These are phyloP conservation scores for Carlito syrichta DNA, from an alignment of 2,113 vertebrate species.

Conservation along the genomic window DNA sequence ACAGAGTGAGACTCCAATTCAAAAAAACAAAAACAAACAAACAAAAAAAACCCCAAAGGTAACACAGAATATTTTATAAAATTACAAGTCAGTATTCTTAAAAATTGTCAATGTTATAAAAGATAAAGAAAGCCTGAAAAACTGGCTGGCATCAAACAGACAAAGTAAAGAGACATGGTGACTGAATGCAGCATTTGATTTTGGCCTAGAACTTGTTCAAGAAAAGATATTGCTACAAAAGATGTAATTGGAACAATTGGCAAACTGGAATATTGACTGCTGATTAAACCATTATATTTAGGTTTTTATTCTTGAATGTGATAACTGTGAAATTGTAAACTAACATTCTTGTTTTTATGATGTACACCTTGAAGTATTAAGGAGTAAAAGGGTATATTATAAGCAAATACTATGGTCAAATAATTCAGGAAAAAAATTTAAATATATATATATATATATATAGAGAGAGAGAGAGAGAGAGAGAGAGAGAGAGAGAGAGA, in stretches of 20 bases:
- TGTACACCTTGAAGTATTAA: not conserved
- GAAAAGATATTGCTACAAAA: not conserved
- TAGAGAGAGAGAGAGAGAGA: no score
- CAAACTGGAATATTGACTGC: not conserved
- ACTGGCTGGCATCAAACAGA: no score
- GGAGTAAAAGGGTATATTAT: not conserved
- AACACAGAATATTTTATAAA: not conserved
- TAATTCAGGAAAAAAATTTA: not conserved
- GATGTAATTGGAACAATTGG: not conserved
- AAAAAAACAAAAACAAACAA: no score
- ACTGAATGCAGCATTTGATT: not conserved
- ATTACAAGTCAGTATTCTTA: not conserved
- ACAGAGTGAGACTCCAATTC: no score
- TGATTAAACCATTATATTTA: not conserved
- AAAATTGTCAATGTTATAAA: not conserved
- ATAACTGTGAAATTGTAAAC: not conserved
- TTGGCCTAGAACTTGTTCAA: not conserved
- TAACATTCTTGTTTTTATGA: not conserved
- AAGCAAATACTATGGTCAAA: not conserved
- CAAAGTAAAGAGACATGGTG: not conserved
- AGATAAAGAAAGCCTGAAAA: not conserved
- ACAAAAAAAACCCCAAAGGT: no score
- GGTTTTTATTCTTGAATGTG: not conserved
- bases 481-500: no score
- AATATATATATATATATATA: not conserved